Evolutionary conservation across 2,113 vertebrate species (phyloP).

Genomic region (Ciconia maguari): DNA sequence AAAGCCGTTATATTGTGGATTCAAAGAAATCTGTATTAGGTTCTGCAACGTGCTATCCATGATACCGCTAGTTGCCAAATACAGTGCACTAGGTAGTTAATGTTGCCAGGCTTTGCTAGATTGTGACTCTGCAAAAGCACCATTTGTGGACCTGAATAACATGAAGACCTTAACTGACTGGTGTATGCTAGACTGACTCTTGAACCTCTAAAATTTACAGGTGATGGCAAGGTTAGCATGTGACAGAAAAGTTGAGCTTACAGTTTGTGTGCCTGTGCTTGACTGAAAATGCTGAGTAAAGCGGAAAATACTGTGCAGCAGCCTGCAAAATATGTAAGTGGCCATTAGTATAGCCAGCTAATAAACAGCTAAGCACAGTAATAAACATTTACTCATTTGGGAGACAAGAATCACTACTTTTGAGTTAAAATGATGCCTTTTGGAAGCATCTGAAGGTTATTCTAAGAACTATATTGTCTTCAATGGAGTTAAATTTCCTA

Average conservation of each 20-base stretch:
- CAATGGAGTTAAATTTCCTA: not conserved
- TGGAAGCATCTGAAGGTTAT: not conserved
- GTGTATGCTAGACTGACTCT: not conserved
- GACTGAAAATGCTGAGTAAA: not conserved
- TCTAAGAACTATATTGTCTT: not conserved
- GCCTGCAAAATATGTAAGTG: not conserved
- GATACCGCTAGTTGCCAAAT: not conserved
- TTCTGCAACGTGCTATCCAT: not conserved
- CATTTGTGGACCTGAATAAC: not conserved
- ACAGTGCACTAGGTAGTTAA: fast-evolving
- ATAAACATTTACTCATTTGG: not conserved
- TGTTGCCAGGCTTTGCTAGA: not conserved
- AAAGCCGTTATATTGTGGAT: not conserved
- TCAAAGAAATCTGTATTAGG: not conserved
- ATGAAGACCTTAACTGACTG: not conserved
- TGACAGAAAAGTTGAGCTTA: not conserved
- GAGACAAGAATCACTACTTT: not conserved
- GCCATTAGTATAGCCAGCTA: not conserved
- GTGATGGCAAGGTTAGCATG: not conserved
- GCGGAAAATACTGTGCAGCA: not conserved
- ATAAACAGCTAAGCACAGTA: not conserved
- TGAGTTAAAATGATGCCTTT: not conserved
- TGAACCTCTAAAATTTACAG: not conserved
- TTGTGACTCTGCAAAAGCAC: too few relatives aligned
- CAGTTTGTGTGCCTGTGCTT: not conserved